Base-by-base conservation (phyloP, 2,888 invertebrate genomes). In the Mesorhabditis sp. region DNA sequence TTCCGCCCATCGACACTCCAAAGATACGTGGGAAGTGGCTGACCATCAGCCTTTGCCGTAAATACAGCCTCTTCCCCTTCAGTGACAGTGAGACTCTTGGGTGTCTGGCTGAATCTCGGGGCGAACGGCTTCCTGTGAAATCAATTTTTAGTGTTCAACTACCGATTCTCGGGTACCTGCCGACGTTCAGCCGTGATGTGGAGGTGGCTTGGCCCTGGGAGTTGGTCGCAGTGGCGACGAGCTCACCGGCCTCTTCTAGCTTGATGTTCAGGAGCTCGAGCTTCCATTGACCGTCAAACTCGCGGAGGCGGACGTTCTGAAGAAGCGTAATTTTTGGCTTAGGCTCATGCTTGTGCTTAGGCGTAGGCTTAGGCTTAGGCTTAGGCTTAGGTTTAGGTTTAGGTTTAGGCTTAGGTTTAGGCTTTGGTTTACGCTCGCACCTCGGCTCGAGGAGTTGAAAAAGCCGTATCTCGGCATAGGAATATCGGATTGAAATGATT, bases 151-250 rank as follows among this genome's bases (percentile, higher is more conserved):
- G n/a, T 28, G 28, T 45, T 4, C 45, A 5, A 28, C 15, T 15
- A 70, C 69, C 70, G n/a, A 65, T 67, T 5, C 83, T 75, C 41
- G 58, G 72, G 70, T 82, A 68, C 10, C 70, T 28, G 28, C 28
- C 28, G 28, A 28, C 28, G 28, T 28, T 28, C 1, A 28, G 28
- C 28, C 28, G 67, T 43, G 82, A 76, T 7, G 72, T 66, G 28
- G 77, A 76, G 42, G 70, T 71, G 28, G 82, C 78, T 68, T 82
- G 74, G 42, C 87, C 87, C 68, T 86, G 84, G 4, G 82, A 79
- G 72, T 87, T 87, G 10, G 79, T 80, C 13, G 87, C 87, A n/a
- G 80, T 79, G 50, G 83, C 81, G 4, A 76, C 80, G 62, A 87
- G 81, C 41, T 80, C 78, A n/a, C 86, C 87, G 7, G 77, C 79